Evolutionary conservation across 2,797 vertebrate species (phyloP).

Genomic region (Poeciliopsis gracilis): DNA sequence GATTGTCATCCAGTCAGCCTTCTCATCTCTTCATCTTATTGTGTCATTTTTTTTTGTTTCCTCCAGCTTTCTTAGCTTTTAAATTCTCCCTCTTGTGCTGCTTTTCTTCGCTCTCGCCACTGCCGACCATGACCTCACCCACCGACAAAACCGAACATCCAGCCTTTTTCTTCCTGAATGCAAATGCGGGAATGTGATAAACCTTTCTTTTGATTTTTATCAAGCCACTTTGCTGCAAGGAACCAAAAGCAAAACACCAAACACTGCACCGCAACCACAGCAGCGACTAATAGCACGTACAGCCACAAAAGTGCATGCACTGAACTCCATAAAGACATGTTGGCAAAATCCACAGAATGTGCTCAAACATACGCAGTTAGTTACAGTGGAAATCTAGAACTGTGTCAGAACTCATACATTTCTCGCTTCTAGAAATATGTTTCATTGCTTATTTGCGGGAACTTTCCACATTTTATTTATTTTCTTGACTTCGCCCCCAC

Average conservation of each 20-base stretch:
- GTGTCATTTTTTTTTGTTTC: conserved; percentile 53
- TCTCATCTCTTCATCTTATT: conserved; percentile 80
- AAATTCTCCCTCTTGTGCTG: conserved; percentile 71
- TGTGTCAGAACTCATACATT: conserved; percentile 45
- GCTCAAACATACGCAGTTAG: conserved; percentile 35
- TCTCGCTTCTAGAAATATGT: conserved; percentile 59
- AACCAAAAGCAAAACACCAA: conserved; percentile 83
- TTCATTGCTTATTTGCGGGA: conserved; percentile 79
- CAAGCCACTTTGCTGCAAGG: conserved; percentile 83
- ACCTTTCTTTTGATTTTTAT: conserved; percentile 83
- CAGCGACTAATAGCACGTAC: conserved; percentile 76
- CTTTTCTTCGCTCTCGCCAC: conserved; percentile 67
- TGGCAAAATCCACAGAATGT: conserved; percentile 15
- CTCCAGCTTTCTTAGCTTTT: conserved; percentile 71
- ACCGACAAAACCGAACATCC: conserved; percentile 69
- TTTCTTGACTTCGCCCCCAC: conserved; percentile 78
- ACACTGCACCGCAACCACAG: conserved; percentile 80
- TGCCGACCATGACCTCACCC: conserved; percentile 79
- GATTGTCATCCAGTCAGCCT: conserved; percentile 63
- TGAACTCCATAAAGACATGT: conserved; percentile 40
- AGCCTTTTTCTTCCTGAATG: conserved; percentile 81
- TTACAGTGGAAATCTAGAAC: conserved; percentile 48
- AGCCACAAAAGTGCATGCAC: conserved; percentile 23
- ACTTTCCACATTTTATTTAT: conserved; percentile 84
- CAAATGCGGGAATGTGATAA: conserved; percentile 85